Evolutionary conservation across 2,797 vertebrate species (phyloP).

Genomic region (Rousettus madagascariensis): DNA sequence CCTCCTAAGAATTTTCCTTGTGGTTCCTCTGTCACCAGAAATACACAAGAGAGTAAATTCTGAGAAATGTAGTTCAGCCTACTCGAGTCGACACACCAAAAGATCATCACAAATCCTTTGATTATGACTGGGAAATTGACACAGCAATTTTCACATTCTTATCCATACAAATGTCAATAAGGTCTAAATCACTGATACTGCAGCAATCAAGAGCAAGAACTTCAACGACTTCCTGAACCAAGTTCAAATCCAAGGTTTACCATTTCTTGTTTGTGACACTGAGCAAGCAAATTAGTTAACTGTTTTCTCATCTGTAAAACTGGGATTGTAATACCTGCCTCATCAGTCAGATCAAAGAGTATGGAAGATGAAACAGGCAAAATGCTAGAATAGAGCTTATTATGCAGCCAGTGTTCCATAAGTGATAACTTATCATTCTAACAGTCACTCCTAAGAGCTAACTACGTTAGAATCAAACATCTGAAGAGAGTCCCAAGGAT

Average conservation of each 20-base stretch:
- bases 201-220: not conserved
- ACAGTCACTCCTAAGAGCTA: not conserved
- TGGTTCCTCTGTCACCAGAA: not conserved
- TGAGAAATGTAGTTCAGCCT: not conserved
- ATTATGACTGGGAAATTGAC: conserved; percentile 18
- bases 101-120: not conserved
- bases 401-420: not conserved
- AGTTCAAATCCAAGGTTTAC: conserved; percentile 17
- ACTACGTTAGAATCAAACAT: not conserved
- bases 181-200: not conserved
- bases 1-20: conserved; percentile 17
- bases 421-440: not conserved
- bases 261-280: not conserved
- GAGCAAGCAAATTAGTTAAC: not conserved
- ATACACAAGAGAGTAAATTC: conserved; percentile 40
- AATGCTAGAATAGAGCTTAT: not conserved
- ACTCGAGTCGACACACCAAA: not conserved
- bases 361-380: not conserved
- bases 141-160: not conserved
- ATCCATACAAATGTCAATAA: not conserved
- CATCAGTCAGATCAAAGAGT: not conserved
- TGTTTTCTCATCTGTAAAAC: conserved; percentile 16
- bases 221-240: not conserved
- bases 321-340: not conserved
- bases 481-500: conserved; percentile 8